A percentile compares a stretch with the other conserved stretches of the same genome.
These are phyloP conservation scores for Callopanchax toddi DNA, from an alignment of 2,113 vertebrate species.

Conservation along the genomic window DNA sequence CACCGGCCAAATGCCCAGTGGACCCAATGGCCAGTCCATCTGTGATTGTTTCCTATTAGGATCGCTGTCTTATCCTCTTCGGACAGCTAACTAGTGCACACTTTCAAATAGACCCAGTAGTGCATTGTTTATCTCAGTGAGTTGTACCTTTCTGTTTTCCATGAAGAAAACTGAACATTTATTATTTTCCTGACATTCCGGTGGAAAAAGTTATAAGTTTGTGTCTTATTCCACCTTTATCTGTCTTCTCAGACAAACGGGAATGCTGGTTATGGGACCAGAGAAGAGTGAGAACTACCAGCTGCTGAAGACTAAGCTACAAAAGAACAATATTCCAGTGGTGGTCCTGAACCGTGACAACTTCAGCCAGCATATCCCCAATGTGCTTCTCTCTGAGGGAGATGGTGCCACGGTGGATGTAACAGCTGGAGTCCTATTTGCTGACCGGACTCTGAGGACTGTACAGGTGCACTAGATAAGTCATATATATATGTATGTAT, in stretches of 20 bases:
- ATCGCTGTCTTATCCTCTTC: too few relatives aligned
- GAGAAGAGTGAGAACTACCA: conserved; percentile 71
- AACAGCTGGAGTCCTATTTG: conserved; percentile 85
- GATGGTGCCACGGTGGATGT: conserved; percentile 82
- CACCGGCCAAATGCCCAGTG: too few relatives aligned
- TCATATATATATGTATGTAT: too few relatives aligned
- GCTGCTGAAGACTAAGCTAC: conserved; percentile 68
- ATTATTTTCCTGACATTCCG: too few relatives aligned
- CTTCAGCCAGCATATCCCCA: conserved; percentile 80
- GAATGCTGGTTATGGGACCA: conserved; percentile 83
- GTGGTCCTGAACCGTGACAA: conserved; percentile 63
- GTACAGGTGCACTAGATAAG: conserved; percentile 91
- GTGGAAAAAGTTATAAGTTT: too few relatives aligned
- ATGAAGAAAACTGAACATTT: too few relatives aligned
- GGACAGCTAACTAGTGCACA: too few relatives aligned
- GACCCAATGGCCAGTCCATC: too few relatives aligned
- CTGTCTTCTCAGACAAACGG: conserved; percentile 76
- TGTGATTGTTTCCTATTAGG: too few relatives aligned
- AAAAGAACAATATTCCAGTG: conserved; percentile 66
- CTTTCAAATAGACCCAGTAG: too few relatives aligned
- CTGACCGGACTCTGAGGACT: conserved; percentile 83
- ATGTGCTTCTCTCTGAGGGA: conserved; percentile 71
- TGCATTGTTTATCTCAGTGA: too few relatives aligned
- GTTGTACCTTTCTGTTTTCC: too few relatives aligned
- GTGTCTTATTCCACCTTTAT: background rate